Evolutionary conservation across 2,888 invertebrate species (phyloP).

Genomic region (Calameuta idolon): DNA sequence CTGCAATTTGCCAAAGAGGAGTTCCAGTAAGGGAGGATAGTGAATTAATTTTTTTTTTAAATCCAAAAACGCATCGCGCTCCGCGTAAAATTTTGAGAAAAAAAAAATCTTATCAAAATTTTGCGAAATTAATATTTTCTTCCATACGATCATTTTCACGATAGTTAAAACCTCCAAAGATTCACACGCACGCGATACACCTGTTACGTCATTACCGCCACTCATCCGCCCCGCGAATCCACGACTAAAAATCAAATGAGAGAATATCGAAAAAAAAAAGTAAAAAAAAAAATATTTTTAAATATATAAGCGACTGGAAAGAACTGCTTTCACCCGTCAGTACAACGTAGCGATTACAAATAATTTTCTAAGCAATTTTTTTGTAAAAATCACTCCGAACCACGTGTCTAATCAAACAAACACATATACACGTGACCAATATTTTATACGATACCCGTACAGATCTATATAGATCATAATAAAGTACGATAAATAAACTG

Average conservation of each 20-base stretch:
- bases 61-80: not conserved
- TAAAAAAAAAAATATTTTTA: conserved; percentile 9
- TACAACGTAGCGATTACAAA: not conserved
- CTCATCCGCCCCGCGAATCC: not conserved
- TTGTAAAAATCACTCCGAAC: not conserved
- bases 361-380: not conserved
- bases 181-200: not conserved
- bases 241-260: not conserved
- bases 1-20: conserved; percentile 80
- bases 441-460: not conserved
- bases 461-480: not conserved
- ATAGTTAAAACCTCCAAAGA: not conserved
- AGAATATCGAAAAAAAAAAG: conserved; percentile 1
- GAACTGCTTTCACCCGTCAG: not conserved
- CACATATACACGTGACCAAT: not conserved
- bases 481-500: not conserved
- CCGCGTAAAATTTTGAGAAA: not conserved
- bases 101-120: not conserved
- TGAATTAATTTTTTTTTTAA: not conserved
- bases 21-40: conserved; percentile 49
- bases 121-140: not conserved
- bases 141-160: conserved; percentile 3
- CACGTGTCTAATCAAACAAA: not conserved
- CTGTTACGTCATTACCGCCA: not conserved
- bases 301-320: conserved; percentile 12